Evolutionary conservation across 2,797 vertebrate genomes (phyloP), one percentile per base, ranked within the genome.

Genomic region (Xenops minutus): DNA sequence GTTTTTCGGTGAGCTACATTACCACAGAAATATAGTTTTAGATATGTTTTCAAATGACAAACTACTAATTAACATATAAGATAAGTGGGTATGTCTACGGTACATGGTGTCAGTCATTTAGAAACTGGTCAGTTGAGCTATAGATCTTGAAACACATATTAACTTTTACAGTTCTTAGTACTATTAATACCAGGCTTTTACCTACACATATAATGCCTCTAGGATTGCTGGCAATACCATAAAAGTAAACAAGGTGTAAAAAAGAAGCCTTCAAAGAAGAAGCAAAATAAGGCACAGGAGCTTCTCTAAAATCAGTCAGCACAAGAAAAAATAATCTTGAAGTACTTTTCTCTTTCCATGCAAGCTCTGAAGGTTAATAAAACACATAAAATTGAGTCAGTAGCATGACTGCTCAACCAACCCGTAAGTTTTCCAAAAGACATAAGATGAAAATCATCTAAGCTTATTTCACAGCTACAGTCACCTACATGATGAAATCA

Each of bases 361-460:
- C 23, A 72, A 73, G 27, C 51, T 86, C 72, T 80, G n/a, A n/a
- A 92, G 67, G 44, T 86, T 92, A 92, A 94, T 88, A 89, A 95
- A 93, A 82, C 54, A 89, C 13, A 89, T 39, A 85, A 74, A 90
- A 74, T 34, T 77, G 67, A 93, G n/a, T 77, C 49, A 78, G 51
- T 48, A 82, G 77, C 51, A 93, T 6, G 10, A 93, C 49, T 91
- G 85, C 76, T 93, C 92, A 94, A 93, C 81, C 90, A 95, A 90
- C 67, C 91, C 71, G 66, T 44, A 89, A 86, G 41, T 88, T 84
- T 94, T 94, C 83, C 76, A 80, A 72, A 93, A 93, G 43, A 62
- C 48, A 8, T 58, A 83, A 83, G 76, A 88, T 77, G 78, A 94
- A 87, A 43, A 85, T 90, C 85, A 90, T 56, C 74, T 81, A 59